Evolutionary conservation across 2,797 vertebrate genomes (phyloP).

Genomic region (Brachyrhaphis roseni): DNA sequence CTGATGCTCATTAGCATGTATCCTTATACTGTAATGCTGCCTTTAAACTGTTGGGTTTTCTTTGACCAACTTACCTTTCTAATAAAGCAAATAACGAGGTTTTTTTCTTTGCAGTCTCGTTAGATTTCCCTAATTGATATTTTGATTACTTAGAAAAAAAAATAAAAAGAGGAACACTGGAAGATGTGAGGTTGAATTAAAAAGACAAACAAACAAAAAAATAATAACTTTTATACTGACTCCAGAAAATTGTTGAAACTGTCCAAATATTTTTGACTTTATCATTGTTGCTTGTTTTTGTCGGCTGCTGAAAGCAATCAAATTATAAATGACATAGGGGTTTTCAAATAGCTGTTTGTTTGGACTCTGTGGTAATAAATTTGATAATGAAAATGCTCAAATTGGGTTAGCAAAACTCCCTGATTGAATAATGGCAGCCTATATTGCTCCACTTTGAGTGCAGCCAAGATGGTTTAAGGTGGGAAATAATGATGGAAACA

Average conservation of each 20-base stretch:
- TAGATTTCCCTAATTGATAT: neutral
- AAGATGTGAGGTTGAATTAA: neutral
- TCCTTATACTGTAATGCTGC: neutral
- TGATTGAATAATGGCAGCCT: constrained; percentile 3
- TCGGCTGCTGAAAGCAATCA: neutral
- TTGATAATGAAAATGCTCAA: neutral
- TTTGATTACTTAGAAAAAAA: neutral
- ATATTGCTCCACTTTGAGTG: constrained; percentile 1
- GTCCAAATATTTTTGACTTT: neutral
- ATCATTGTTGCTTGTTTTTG: neutral
- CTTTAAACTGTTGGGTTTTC: neutral
- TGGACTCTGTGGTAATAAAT: neutral
- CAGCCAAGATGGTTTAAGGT: too few species aligned
- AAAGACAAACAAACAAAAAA: neutral
- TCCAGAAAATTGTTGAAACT: neutral
- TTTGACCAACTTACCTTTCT: neutral
- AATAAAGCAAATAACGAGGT: neutral
- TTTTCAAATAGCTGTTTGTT: neutral
- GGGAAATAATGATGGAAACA: neutral
- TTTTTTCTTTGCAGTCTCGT: neutral
- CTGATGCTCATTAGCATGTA: neutral
- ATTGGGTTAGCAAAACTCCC: neutral
- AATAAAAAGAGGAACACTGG: neutral
- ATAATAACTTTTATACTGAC: neutral
- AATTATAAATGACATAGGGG: neutral